Conservation (phyloP, 2,113 vertebrate genomes). For the Nymphicus hollandicus region DNA sequence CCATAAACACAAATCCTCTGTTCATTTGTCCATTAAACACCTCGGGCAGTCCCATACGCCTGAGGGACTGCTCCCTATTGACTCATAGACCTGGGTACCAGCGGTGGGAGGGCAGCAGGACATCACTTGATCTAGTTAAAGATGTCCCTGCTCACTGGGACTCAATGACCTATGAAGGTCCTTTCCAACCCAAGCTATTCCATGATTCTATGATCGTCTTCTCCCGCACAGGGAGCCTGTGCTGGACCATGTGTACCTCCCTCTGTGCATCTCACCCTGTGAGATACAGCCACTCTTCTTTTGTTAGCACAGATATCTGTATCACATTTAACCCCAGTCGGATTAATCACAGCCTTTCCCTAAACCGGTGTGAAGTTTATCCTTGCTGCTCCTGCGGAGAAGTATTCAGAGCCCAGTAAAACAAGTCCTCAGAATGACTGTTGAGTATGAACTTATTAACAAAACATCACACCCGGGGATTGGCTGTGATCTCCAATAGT, state of each 20-base stretch:
- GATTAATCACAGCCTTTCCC: background rate
- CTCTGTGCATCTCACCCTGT: background rate
- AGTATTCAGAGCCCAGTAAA: background rate
- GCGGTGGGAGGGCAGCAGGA: background rate
- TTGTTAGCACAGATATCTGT: background rate
- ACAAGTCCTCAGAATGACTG: background rate
- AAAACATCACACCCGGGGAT: background rate
- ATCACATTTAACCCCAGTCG: background rate
- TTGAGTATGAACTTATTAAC: fast-evolving
- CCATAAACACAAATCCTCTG: background rate
- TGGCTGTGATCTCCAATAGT: fast-evolving
- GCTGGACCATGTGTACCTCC: fast-evolving
- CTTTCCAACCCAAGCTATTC: background rate
- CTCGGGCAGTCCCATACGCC: background rate
- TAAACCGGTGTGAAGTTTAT: background rate
- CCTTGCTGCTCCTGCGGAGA: background rate
- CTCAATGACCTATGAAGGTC: background rate
- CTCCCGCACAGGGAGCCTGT: background rate
- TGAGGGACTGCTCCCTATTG: background rate
- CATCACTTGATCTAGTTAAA: background rate
- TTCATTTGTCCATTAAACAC: background rate
- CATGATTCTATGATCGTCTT: background rate
- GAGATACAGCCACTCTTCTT: background rate
- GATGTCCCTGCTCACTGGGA: background rate
- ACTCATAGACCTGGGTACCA: background rate